phyloP scores from a whole-genome alignment of 2,113 vertebrate genomes.

The Aphyosemion australe region DNA sequence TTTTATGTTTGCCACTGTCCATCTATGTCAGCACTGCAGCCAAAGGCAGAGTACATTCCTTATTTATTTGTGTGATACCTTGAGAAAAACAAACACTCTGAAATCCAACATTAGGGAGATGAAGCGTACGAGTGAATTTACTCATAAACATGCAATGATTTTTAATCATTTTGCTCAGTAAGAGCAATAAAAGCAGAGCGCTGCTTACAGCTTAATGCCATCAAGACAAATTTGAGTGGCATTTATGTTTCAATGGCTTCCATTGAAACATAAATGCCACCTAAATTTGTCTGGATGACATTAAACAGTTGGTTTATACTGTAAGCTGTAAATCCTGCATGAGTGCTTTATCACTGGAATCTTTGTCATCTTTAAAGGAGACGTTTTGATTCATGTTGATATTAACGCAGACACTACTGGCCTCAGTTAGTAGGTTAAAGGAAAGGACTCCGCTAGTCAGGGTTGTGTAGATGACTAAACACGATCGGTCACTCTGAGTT shows the following conservation, averaged over 20 bases:
- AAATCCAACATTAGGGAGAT: not conserved
- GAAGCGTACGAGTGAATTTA: not conserved
- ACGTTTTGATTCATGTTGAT: too few relatives aligned
- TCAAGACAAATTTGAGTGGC: conserved; percentile 11
- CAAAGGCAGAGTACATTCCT: not conserved
- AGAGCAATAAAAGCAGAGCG: conserved; percentile 5
- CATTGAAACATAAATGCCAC: conserved; percentile 38
- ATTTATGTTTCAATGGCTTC: conserved; percentile 1
- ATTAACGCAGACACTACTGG: too few relatives aligned
- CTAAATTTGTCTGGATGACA: conserved; percentile 48
- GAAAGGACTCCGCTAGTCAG: too few relatives aligned
- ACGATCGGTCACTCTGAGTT: too few relatives aligned
- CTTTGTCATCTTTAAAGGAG: not conserved
- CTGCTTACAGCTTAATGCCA: not conserved
- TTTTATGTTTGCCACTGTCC: not conserved
- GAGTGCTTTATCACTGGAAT: conserved; percentile 2
- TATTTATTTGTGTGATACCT: not conserved
- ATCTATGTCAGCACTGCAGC: not conserved
- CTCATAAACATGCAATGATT: conserved; percentile 16
- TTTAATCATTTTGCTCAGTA: conserved; percentile 7
- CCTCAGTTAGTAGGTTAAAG: too few relatives aligned
- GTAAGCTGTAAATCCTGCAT: conserved; percentile 13
- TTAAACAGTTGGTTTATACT: conserved; percentile 31
- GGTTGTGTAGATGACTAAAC: too few relatives aligned
- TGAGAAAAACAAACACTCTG: not conserved